phyloP scores from a whole-genome alignment of 2,888 invertebrate genomes.

The Ennomos fuscantarius region DNA sequence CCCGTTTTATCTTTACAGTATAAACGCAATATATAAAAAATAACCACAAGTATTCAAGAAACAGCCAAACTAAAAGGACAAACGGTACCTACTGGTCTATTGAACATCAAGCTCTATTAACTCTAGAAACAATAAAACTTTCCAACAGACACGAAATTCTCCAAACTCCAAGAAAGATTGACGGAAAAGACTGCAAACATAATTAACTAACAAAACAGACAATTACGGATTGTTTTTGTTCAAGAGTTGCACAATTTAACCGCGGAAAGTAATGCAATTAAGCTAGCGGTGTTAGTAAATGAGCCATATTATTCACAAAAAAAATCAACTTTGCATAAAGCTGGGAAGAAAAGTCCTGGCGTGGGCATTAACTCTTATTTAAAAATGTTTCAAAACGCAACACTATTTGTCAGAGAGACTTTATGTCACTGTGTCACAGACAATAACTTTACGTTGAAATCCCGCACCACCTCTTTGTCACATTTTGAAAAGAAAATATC shows the following conservation, averaged over 20 bases:
- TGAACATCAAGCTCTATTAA: constrained; percentile 8
- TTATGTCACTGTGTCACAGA: constrained; percentile 75
- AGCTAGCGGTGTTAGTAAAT: constrained; percentile 11
- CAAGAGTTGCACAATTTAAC: constrained; percentile 14
- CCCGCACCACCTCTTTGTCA: constrained; percentile 77
- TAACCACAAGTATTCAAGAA: neutral
- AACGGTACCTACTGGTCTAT: neutral
- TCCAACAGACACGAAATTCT: constrained; percentile 10
- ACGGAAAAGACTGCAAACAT: constrained; percentile 24
- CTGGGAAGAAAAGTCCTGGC: constrained; percentile 41
- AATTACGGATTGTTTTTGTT: constrained; percentile 25
- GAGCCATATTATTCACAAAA: constrained; percentile 16
- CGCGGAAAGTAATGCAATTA: constrained; percentile 11
- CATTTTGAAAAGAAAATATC: constrained; percentile 73
- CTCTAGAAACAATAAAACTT: constrained; percentile 15
- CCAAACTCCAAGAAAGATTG: constrained; percentile 16
- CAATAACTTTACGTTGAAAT: constrained; percentile 78
- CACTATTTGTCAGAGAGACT: constrained; percentile 75
- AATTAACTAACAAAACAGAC: constrained; percentile 26
- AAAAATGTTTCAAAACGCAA: constrained; percentile 72
- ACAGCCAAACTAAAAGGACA: constrained; percentile 3
- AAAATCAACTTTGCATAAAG: constrained; percentile 11
- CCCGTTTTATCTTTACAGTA: too few species aligned
- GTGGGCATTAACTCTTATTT: constrained; percentile 65
- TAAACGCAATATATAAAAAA: too few species aligned